phyloP scores from a whole-genome alignment of 2,888 invertebrate genomes.

The Ochropleura leucogaster region DNA sequence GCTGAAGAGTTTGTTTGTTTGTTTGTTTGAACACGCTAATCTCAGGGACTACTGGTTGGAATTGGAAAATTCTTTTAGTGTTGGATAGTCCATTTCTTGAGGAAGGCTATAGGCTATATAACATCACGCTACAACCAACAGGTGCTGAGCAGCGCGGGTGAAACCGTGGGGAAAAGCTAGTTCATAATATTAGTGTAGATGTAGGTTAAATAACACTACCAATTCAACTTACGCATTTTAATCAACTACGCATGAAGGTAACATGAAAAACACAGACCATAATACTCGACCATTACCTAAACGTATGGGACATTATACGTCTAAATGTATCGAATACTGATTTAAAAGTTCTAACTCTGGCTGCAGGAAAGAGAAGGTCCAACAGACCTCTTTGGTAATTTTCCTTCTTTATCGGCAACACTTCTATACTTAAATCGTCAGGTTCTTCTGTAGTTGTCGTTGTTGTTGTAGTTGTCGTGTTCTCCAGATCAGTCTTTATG shows the following conservation, averaged over 20 bases:
- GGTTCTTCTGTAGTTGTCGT: conserved; percentile 63
- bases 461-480: background rate
- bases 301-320: conserved; percentile 79
- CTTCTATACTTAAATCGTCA: conserved; percentile 60
- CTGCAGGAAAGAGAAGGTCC: conserved; percentile 79
- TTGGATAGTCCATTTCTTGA: too few relatives aligned
- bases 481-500: background rate
- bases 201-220: background rate
- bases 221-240: conserved; percentile 25
- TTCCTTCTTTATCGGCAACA: conserved; percentile 68
- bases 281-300: conserved; percentile 22
- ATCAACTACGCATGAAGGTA: conserved; percentile 26
- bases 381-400: conserved; percentile 75
- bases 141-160: too few relatives aligned
- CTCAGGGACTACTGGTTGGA: too few relatives aligned
- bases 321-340: conserved; percentile 77
- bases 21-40: too few relatives aligned
- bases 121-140: too few relatives aligned
- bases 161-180: too few relatives aligned
- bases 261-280: conserved; percentile 11
- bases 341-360: conserved; percentile 79
- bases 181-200: too few relatives aligned
- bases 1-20: too few relatives aligned
- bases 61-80: too few relatives aligned
- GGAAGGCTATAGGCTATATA: too few relatives aligned